A percentile compares a stretch with the other conserved stretches of the same genome.
Evolutionary conservation across 2,888 invertebrate genomes (phyloP).

Genomic region (Coecobrya sp.): DNA sequence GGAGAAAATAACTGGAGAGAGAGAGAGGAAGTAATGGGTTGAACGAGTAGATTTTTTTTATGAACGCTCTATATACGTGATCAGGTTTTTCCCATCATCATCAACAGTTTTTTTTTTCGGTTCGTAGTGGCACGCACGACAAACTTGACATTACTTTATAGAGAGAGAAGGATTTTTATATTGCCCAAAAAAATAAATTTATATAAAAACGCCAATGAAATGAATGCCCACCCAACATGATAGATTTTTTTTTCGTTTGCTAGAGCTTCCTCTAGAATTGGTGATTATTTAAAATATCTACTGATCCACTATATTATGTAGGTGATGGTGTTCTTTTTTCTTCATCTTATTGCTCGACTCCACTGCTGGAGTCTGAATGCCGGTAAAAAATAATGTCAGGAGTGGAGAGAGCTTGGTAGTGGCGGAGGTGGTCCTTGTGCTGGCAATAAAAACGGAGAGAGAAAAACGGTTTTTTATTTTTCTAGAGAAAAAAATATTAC

Average conservation of each 20-base stretch:
- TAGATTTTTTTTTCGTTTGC: constrained; percentile 16
- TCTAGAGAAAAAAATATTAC: too few species aligned
- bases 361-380: not conserved
- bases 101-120: constrained; percentile 38
- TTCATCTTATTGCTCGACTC: not conserved
- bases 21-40: constrained; percentile 46
- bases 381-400: constrained; percentile 19
- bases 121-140: constrained; percentile 4
- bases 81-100: constrained; percentile 64
- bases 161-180: not conserved
- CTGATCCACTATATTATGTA: constrained; percentile 7
- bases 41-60: constrained; percentile 55
- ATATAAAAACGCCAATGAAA: not conserved
- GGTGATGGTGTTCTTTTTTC: not conserved
- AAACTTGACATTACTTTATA: constrained; percentile 19
- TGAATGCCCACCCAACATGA: constrained; percentile 35
- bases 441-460: not conserved
- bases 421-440: not conserved
- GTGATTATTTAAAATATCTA: constrained; percentile 39
- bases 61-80: constrained; percentile 68
- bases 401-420: too few species aligned
- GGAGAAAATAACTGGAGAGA: constrained; percentile 19
- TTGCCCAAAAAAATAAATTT: not conserved
- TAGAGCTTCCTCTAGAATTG: not conserved
- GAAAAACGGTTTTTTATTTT: too few species aligned